Conservation (phyloP, 2,113 vertebrate genomes). For the Pygoscelis adeliae region DNA sequence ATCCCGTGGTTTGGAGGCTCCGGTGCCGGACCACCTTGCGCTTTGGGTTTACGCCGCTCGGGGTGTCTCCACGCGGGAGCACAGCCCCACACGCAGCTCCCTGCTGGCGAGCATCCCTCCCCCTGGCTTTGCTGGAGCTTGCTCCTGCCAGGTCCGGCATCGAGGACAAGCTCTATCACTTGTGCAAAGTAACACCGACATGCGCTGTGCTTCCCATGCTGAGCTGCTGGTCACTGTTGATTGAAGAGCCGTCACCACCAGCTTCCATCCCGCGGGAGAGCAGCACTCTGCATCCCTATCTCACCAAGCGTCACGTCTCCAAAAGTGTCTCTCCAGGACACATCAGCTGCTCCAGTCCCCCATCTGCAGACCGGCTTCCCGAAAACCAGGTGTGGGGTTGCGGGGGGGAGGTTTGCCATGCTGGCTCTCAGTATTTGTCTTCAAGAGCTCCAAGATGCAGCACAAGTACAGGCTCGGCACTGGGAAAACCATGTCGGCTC, state of each 20-base stretch:
- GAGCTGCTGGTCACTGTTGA: background rate
- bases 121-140: background rate
- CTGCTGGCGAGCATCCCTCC: background rate
- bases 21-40: accelerated
- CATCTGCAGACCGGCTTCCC: background rate
- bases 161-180: background rate
- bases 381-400: background rate
- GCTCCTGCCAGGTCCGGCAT: background rate
- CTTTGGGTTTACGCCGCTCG: accelerated
- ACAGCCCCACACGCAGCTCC: accelerated
- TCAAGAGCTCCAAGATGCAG: background rate
- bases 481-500: background rate
- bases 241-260: background rate
- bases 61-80: background rate
- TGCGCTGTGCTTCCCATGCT: accelerated
- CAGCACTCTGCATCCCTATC: background rate
- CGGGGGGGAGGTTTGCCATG: background rate
- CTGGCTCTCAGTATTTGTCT: background rate
- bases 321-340: background rate
- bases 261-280: background rate
- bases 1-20: background rate
- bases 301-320: background rate
- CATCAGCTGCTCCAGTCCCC: background rate
- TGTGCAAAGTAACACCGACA: background rate
- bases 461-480: background rate